Base-by-base conservation (phyloP, 2,888 invertebrate genomes). In the Sminthurinus aureus region DNA sequence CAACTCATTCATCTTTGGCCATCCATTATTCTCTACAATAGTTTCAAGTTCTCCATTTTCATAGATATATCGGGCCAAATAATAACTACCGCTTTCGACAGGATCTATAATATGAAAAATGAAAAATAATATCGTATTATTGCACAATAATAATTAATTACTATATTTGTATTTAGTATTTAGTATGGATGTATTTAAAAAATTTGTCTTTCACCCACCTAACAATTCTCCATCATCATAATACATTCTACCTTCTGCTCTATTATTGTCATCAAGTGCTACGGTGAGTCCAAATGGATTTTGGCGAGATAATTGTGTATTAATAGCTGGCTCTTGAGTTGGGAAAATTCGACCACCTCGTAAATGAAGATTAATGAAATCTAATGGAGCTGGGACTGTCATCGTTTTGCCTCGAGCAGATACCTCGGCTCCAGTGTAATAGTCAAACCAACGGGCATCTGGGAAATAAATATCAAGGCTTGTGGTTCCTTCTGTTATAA, bases 171-270 rank as follows among this genome's bases (percentile, higher is more conserved):
- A n/a, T n/a, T n/a, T n/a, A n/a, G n/a, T n/a, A n/a, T n/a, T n/a
- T n/a, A n/a, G n/a, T n/a, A n/a, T n/a, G n/a, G n/a, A n/a, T n/a
- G n/a, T n/a, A n/a, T n/a, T n/a, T n/a, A n/a, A n/a, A n/a, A n/a
- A n/a, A n/a, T n/a, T n/a, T n/a, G n/a, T n/a, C n/a, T n/a, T n/a
- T n/a, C n/a, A n/a, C n/a, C n/a, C 88, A 85, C 74, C 85, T 93
- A 86, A 94, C 90, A 94, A 93, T 84, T 94, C 94, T 0, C 95
- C 96, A 88, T 95, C 95, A 89, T 96, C 96, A 94, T 95, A 95
- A 91, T 94, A 95, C 11, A 96, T 90, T 84, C 93, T 92, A 0
- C 95, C 96, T 0, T 78, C 85, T 0, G 94, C 94, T n/a, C 87
- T 89, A 18, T 91, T 91, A 3, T 88, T 88, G 0, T 90, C 89